phyloP scores from a whole-genome alignment of 2,113 vertebrate species.

The Benthochromis sp. region DNA sequence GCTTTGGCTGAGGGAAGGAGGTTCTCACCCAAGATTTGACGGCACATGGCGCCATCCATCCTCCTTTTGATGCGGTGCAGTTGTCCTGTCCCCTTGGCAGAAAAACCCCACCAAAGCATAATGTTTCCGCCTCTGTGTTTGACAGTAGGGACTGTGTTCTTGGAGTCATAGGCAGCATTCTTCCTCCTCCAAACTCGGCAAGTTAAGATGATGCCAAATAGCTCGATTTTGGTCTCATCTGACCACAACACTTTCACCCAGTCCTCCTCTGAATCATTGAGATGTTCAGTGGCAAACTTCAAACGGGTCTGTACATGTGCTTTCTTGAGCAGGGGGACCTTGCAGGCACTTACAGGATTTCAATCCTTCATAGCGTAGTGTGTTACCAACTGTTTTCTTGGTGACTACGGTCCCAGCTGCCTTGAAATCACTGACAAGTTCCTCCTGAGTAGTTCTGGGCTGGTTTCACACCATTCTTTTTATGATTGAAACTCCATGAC shows the following conservation, averaged over 20 bases:
- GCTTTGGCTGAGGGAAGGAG: neutral
- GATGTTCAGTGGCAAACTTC: neutral
- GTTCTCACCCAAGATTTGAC: neutral
- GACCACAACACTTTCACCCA: neutral
- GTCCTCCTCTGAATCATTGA: neutral
- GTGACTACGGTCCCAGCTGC: neutral
- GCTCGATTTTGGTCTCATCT: neutral
- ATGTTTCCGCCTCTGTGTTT: neutral
- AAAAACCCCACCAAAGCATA: neutral
- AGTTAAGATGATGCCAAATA: neutral
- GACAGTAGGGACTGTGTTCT: neutral
- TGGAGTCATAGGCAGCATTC: neutral
- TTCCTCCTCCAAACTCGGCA: neutral
- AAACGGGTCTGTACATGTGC: neutral
- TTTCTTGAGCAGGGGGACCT: neutral
- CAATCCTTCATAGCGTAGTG: neutral
- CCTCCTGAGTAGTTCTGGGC: neutral
- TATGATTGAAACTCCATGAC: neutral
- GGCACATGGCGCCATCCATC: fast-evolving
- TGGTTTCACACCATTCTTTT: neutral
- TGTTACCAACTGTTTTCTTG: neutral
- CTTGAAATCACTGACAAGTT: neutral
- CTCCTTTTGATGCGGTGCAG: neutral
- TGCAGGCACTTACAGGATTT: neutral
- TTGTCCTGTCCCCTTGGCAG: neutral